Conservation (phyloP, 2,888 invertebrate genomes). For the Acronicta alni region DNA sequence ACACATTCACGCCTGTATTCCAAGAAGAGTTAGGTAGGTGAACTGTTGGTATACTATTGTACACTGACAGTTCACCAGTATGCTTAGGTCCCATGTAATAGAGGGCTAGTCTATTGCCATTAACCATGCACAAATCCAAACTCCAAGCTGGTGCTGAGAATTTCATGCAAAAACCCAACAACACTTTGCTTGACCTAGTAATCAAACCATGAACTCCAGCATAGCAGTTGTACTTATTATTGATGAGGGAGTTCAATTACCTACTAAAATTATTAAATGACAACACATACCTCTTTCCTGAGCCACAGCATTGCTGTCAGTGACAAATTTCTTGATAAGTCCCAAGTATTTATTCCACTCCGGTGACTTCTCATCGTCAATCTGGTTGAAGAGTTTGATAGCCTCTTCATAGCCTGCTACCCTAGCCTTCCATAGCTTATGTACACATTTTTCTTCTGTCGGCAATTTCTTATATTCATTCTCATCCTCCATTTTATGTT, state of each 20-base stretch:
- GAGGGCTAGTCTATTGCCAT: no score
- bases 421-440: conserved; percentile 99
- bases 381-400: conserved; percentile 95
- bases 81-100: no score
- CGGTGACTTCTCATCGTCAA: conserved; percentile 97
- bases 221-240: no score
- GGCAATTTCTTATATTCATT: conserved; percentile 96
- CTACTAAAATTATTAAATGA: neutral
- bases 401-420: conserved; percentile 98
- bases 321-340: conserved; percentile 97
- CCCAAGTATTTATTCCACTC: conserved; percentile 98
- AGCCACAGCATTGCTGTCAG: conserved; percentile 97
- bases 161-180: no score
- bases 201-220: no score
- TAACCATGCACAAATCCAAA: no score
- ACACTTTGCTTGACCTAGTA: no score
- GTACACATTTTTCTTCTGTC: conserved; percentile 96
- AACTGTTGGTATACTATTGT: no score
- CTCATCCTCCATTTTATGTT: conserved; percentile 93
- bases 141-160: no score
- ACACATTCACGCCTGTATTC: no score
- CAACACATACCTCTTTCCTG: conserved; percentile 95
- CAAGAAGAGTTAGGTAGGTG: no score
- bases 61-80: no score
- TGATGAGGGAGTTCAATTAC: neutral